Evolutionary conservation across 2,797 vertebrate species (phyloP).

Genomic region (Naso thynnoides): DNA sequence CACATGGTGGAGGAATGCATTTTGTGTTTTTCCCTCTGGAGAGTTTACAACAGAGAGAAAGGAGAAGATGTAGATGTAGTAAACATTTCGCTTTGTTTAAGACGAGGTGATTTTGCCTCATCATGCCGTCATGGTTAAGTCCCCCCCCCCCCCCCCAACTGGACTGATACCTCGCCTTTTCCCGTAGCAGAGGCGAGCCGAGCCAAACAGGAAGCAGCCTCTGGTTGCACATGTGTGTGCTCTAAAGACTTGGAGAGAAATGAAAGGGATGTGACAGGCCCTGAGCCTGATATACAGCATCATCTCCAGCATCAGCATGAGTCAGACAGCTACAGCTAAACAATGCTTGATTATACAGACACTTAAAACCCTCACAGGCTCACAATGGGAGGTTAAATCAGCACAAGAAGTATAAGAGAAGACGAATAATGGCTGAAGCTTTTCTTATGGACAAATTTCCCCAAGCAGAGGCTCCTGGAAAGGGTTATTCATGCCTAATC

Average conservation of each 20-base stretch:
- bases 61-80: conserved; percentile 16
- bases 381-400: conserved; percentile 23
- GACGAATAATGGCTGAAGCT: conserved; percentile 33
- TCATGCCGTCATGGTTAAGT: too few relatives aligned
- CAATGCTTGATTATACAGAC: conserved; percentile 57
- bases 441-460: conserved; percentile 40
- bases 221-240: conserved; percentile 69
- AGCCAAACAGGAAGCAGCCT: conserved; percentile 80
- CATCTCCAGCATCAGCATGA: conserved; percentile 61
- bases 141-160: conserved; percentile 15
- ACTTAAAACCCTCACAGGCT: conserved; percentile 42
- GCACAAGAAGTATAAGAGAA: background rate
- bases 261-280: conserved; percentile 75
- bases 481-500: conserved; percentile 56
- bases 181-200: conserved; percentile 64
- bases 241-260: conserved; percentile 69
- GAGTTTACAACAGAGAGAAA: conserved; percentile 12
- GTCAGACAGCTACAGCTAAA: conserved; percentile 62
- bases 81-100: conserved; percentile 40
- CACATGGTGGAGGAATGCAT: conserved; percentile 64
- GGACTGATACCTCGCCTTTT: conserved; percentile 68
- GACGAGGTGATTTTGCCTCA: conserved; percentile 43
- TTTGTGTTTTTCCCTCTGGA: conserved; percentile 32
- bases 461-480: conserved; percentile 44
- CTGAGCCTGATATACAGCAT: conserved; percentile 69